Evolutionary conservation across 2,113 vertebrate genomes (phyloP), one percentile per base, ranked within the genome.

Genomic region (Telmatochromis brichardi): DNA sequence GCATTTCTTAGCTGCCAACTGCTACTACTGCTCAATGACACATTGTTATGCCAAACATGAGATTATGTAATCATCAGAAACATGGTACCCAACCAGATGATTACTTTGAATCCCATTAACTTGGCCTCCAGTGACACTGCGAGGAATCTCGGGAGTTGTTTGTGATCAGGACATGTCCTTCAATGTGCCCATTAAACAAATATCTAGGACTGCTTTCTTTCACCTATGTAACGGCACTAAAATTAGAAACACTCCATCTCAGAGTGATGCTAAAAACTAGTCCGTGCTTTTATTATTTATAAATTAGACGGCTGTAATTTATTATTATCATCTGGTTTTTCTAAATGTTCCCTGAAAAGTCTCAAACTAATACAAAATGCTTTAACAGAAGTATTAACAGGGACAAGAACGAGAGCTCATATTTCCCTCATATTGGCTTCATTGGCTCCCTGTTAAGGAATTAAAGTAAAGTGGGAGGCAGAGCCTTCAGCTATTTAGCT

Each of bases 281-380:
- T 21, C 2, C 0, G 19, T 21, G 4, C 6, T 37, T 65, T 65
- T 5, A 65, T 65, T 65, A 65, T 37, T 1, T 21, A 37, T 37
- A 65, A 21, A n/a, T 37, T 65, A 21, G 0, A n/a, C 4, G 0
- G 6, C 0, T 37, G 11, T 65, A n/a, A 65, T 37, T 65, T 21
- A 65, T 37, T 65, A 21, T 65, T 65, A 68, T 21, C 21, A 21
- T 21, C 33, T 0, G 33, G 0, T 37, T 68, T 37, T 68, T 68
- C 63, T 68, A 40, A 68, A 68, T 14, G 19, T 40, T 68, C 33
- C 33, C 19, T 68, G 33, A 68, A 68, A 21, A 68, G 63, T 1
- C 63, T 68, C 33, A 37, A 68, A 40, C 33, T 21, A 68, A 68
- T 21, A 21, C 33, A 68, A 65, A 68, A 40, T 40, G 11, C 19